Percentiles rank a stretch among this genome's conserved stretches.
Evolutionary conservation across 2,888 invertebrate species (phyloP).

Genomic region (Drosophila hawaiiensis): DNA sequence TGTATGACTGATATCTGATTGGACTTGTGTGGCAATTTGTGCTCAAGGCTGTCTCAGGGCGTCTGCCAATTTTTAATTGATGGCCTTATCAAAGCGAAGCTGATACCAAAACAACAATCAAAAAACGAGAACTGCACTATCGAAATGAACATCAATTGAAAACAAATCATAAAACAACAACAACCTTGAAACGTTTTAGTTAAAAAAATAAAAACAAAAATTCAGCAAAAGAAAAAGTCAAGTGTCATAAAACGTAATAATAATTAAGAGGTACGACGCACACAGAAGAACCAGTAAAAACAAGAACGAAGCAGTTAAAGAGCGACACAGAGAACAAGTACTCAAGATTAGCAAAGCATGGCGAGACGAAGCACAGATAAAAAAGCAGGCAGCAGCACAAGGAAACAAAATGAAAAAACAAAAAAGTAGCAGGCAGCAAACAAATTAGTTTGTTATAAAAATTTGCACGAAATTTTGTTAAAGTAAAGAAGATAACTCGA

Average conservation of each 20-base stretch:
- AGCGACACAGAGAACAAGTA: constrained; percentile 2
- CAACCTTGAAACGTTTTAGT: constrained; percentile 58
- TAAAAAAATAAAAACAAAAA: constrained; percentile 24
- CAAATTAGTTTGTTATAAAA: constrained; percentile 33
- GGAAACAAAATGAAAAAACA: constrained; percentile 18
- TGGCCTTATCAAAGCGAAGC: constrained; percentile 33
- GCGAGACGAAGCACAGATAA: constrained; percentile 9
- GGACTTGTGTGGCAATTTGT: not conserved
- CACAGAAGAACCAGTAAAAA: not conserved
- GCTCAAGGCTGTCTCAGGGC: not conserved
- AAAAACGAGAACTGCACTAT: constrained; percentile 30
- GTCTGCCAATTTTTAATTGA: constrained; percentile 27
- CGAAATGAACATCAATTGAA: constrained; percentile 28
- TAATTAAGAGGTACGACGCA: constrained; percentile 26
- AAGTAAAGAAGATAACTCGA: constrained; percentile 22
- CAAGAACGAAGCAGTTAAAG: not conserved
- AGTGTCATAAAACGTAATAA: constrained; percentile 54
- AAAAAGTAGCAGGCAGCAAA: constrained; percentile 16
- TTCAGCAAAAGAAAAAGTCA: constrained; percentile 19
- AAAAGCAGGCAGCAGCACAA: not conserved
- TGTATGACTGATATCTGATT: constrained; percentile 10
- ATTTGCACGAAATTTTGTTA: constrained; percentile 34
- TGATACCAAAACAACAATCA: constrained; percentile 62
- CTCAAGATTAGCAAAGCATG: constrained; percentile 28
- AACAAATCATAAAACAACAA: constrained; percentile 17